A percentile compares a stretch with the other conserved stretches of the same genome.
These are phyloP conservation scores for Pseudopleuronectes americanus DNA, from an alignment of 2,797 vertebrate species.

Conservation along the genomic window DNA sequence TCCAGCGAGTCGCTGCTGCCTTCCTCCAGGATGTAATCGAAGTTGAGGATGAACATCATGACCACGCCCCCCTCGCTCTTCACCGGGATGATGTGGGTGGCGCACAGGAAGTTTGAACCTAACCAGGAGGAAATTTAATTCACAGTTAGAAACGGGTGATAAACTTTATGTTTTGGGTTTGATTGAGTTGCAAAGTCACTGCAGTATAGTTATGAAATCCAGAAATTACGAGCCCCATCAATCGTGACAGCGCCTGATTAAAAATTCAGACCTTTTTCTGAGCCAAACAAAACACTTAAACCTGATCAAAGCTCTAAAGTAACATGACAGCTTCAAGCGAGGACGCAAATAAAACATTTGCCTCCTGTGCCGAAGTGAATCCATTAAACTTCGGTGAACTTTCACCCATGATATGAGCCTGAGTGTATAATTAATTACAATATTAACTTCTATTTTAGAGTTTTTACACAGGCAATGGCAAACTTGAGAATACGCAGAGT, in stretches of 20 bases:
- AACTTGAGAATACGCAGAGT: too few species aligned
- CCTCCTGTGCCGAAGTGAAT: too few species aligned
- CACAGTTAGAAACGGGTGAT: constrained; percentile 19
- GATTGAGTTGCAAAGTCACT: neutral
- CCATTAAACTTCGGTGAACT: too few species aligned
- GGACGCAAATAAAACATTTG: too few species aligned
- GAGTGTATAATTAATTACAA: too few species aligned
- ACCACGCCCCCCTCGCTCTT: constrained; percentile 98
- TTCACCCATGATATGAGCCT: too few species aligned
- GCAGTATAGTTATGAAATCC: neutral
- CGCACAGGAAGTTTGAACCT: constrained; percentile 97
- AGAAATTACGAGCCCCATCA: constrained; percentile 10
- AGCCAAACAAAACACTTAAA: constrained; percentile 28
- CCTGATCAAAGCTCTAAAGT: neutral
- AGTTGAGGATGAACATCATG: constrained; percentile 99
- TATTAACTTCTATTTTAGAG: too few species aligned
- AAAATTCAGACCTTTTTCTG: constrained; percentile 12
- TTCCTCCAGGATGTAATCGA: constrained; percentile 91
- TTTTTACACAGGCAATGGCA: too few species aligned
- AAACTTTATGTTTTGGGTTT: neutral
- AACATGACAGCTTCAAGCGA: neutral
- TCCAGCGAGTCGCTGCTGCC: constrained; percentile 89
- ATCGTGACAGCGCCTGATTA: constrained; percentile 14
- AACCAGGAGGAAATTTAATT: constrained; percentile 33
- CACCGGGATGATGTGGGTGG: constrained; percentile 97